These are phyloP conservation scores for Leucoma salicis DNA, from an alignment of 2,888 invertebrate genomes.

Conservation along the genomic window DNA sequence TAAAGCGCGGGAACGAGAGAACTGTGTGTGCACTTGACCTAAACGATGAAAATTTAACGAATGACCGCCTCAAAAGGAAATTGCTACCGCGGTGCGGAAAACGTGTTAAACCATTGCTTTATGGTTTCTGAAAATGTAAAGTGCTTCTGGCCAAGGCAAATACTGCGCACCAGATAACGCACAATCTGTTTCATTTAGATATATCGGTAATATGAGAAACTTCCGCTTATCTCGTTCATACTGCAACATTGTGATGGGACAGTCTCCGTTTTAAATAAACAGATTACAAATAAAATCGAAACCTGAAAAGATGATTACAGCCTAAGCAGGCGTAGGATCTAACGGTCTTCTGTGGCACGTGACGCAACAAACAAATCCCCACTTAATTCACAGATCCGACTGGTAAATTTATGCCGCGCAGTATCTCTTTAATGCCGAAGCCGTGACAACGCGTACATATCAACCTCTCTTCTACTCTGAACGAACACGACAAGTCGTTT, in stretches of 20 bases:
- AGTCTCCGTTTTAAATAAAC: neutral
- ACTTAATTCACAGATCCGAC: slow-evolving; percentile 75
- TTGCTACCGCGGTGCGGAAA: slow-evolving; percentile 49
- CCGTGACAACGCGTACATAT: slow-evolving; percentile 76
- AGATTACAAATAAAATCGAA: slow-evolving; percentile 9
- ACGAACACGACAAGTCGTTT: slow-evolving; percentile 56
- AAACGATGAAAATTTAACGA: slow-evolving; percentile 66
- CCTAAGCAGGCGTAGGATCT: slow-evolving; percentile 53
- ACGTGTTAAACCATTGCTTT: slow-evolving; percentile 55
- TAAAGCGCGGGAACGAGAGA: slow-evolving; percentile 40
- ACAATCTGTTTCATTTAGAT: slow-evolving; percentile 36
- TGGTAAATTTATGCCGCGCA: slow-evolving; percentile 74
- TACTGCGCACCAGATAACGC: slow-evolving; percentile 28
- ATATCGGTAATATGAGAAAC: neutral
- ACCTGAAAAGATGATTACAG: slow-evolving; percentile 49
- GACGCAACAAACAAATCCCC: slow-evolving; percentile 76
- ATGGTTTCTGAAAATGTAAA: slow-evolving; percentile 45
- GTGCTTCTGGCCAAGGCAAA: slow-evolving; percentile 34
- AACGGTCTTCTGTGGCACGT: slow-evolving; percentile 57
- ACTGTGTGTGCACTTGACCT: slow-evolving; percentile 49
- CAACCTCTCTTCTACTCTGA: slow-evolving; percentile 56
- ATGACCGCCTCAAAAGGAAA: slow-evolving; percentile 64
- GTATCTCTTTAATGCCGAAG: slow-evolving; percentile 72
- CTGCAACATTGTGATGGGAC: neutral
- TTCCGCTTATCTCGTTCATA: neutral